phyloP scores from a whole-genome alignment of 2,888 invertebrate genomes.

The Trachelus troglodyta region DNA sequence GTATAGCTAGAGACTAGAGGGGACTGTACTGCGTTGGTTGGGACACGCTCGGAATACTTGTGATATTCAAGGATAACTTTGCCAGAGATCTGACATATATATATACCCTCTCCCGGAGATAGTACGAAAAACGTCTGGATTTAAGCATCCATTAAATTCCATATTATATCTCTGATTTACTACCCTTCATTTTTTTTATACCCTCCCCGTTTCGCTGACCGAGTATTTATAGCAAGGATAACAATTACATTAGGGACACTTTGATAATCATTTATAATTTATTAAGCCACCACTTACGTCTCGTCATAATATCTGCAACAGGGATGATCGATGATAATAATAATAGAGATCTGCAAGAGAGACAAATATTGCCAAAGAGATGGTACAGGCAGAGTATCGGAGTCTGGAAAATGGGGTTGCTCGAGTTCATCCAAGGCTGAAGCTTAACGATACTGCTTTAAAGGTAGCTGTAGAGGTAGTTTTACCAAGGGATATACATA shows the following conservation, averaged over 20 bases:
- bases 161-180: constrained; percentile 4
- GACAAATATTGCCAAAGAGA: neutral
- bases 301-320: neutral
- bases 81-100: neutral
- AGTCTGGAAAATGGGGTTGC: neutral
- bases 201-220: neutral
- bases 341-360: neutral
- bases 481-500: neutral
- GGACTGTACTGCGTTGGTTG: neutral
- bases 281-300: neutral
- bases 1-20: neutral
- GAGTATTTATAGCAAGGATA: neutral
- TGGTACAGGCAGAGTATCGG: neutral
- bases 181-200: neutral
- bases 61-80: neutral
- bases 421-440: too few relatives aligned
- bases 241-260: neutral
- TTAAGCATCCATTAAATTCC: constrained; percentile 21
- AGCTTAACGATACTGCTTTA: neutral
- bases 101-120: neutral
- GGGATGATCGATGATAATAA: neutral
- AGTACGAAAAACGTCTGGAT: constrained; percentile 5
- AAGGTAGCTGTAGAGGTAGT: neutral
- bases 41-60: neutral
- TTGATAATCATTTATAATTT: neutral